A percentile compares a stretch with the other conserved stretches of the same genome.
These are phyloP conservation scores for Graphium colonna DNA, from an alignment of 2,888 invertebrate genomes.

Conservation along the genomic window DNA sequence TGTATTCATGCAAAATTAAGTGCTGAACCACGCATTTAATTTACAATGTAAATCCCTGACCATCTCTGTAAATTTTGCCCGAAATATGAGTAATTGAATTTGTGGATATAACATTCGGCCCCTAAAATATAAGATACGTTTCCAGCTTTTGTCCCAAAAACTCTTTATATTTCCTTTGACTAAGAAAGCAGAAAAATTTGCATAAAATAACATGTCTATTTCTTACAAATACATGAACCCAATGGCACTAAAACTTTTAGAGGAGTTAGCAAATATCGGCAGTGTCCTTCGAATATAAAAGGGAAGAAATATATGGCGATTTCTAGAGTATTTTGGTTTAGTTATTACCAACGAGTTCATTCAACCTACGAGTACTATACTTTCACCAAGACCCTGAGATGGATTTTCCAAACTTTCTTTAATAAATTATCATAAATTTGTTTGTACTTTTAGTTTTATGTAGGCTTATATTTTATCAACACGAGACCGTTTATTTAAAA, in stretches of 20 bases:
- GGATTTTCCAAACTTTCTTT: not conserved
- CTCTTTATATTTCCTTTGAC: not conserved
- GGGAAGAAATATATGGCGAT: conserved; percentile 4
- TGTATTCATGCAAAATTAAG: too few species aligned
- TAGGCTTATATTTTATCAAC: too few species aligned
- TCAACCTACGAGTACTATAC: not conserved
- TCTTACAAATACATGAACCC: conserved; percentile 1
- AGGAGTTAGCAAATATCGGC: conserved; percentile 12
- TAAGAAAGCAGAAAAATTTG: conserved; percentile 6
- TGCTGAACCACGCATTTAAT: too few species aligned
- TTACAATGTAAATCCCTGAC: too few species aligned
- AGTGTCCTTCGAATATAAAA: not conserved
- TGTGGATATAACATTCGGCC: too few species aligned
- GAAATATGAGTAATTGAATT: too few species aligned
- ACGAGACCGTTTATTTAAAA: too few species aligned
- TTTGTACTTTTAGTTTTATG: not conserved
- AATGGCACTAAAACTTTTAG: conserved; percentile 9
- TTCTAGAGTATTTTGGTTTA: not conserved
- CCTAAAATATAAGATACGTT: too few species aligned
- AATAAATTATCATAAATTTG: too few species aligned
- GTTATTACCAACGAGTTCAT: conserved; percentile 11
- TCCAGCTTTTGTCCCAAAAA: not conserved
- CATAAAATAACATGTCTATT: conserved; percentile 14
- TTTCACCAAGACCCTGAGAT: not conserved
- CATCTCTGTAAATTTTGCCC: too few species aligned